Evolutionary conservation across 2,113 vertebrate genomes (phyloP).

Genomic region (Piaya cayana): DNA sequence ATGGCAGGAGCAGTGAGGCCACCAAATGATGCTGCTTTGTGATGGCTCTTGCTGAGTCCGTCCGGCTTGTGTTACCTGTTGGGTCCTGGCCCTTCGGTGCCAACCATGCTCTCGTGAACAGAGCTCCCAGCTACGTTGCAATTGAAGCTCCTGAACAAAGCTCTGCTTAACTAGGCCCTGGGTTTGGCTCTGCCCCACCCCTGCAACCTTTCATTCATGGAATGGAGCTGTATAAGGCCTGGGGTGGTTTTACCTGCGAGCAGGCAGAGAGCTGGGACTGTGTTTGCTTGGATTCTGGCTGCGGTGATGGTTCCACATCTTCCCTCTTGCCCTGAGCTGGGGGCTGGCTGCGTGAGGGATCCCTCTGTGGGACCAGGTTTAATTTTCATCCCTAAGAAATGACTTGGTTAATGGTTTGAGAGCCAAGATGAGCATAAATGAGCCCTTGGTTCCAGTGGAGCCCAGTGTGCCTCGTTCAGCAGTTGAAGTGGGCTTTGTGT

Average conservation of each 20-base stretch:
- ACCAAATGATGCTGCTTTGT: rapidly evolving
- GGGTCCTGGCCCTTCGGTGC: not conserved
- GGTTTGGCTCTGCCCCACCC: slow-evolving; percentile 16
- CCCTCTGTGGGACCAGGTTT: not conserved
- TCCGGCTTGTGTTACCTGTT: not conserved
- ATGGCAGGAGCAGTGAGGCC: not conserved
- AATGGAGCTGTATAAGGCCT: not conserved
- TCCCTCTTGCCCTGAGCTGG: not conserved
- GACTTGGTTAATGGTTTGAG: not conserved
- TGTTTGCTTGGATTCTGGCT: not conserved
- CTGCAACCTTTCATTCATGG: not conserved
- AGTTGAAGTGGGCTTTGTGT: rapidly evolving
- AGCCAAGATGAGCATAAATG: not conserved
- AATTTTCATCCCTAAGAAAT: not conserved
- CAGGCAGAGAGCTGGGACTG: not conserved
- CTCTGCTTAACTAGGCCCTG: slow-evolving; percentile 2
- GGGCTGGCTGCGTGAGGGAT: rapidly evolving
- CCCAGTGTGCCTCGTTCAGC: rapidly evolving
- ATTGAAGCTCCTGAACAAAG: not conserved
- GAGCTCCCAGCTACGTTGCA: not conserved
- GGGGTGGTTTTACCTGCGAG: not conserved
- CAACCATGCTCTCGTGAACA: not conserved
- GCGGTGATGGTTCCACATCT: rapidly evolving
- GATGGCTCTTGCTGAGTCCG: not conserved
- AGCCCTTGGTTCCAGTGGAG: not conserved